Evolutionary conservation across 2,888 invertebrate genomes (phyloP).

Genomic region (Poecilobothrus nobilitatus): DNA sequence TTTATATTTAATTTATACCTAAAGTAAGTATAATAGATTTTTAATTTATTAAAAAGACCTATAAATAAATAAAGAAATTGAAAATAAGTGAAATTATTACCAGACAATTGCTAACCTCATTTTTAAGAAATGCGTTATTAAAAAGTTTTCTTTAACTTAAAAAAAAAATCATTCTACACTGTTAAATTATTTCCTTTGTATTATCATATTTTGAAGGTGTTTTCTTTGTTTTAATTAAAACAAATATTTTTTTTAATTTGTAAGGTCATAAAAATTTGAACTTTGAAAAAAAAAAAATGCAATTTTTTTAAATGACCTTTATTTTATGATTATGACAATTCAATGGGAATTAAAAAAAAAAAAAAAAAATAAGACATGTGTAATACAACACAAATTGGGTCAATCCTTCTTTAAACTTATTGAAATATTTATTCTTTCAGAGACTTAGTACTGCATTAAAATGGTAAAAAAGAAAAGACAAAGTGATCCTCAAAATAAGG

Average conservation of each 20-base stretch:
- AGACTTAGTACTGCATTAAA: slow-evolving; percentile 17
- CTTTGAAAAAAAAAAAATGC: background rate
- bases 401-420: background rate
- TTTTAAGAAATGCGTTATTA: background rate
- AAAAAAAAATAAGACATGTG: background rate
- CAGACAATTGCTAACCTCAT: background rate
- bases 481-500: slow-evolving; percentile 55
- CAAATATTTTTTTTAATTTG: background rate
- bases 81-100: background rate
- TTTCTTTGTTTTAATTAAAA: background rate
- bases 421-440: background rate
- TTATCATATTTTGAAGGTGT: background rate
- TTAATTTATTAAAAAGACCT: background rate
- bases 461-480: slow-evolving; percentile 72
- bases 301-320: background rate
- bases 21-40: background rate
- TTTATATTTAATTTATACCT: background rate
- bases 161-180: too few relatives aligned
- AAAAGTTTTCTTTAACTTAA: background rate
- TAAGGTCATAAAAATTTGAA: background rate
- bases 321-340: background rate
- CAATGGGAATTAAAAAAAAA: background rate
- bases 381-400: background rate
- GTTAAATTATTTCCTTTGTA: background rate
- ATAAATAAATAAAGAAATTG: background rate